Evolutionary conservation across 2,113 vertebrate genomes (phyloP).

Genomic region (Rhinoptilus africanus): DNA sequence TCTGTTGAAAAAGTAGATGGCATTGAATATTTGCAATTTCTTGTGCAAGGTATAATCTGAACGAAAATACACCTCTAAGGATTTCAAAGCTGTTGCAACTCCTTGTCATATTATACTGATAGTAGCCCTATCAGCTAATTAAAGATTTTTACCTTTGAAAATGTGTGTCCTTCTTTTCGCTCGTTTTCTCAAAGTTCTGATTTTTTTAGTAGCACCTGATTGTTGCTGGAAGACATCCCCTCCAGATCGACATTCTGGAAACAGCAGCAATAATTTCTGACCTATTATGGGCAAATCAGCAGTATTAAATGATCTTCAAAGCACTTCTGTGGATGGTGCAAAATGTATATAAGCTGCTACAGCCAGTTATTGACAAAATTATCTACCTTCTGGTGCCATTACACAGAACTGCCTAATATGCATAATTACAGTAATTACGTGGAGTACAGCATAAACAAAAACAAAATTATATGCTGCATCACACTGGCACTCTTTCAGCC

Average conservation of each 20-base stretch:
- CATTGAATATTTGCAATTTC: neutral
- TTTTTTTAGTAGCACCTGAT: neutral
- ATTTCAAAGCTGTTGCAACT: neutral
- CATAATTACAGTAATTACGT: constrained; percentile 62
- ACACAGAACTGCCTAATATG: constrained; percentile 54
- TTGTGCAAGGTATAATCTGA: neutral
- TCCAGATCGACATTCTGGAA: neutral
- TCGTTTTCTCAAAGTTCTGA: neutral
- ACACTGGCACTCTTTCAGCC: constrained; percentile 24
- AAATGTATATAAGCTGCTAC: constrained; percentile 30
- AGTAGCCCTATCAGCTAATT: neutral
- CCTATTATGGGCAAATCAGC: constrained; percentile 36
- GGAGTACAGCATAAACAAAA: constrained; percentile 55
- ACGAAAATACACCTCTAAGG: neutral
- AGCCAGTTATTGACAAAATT: constrained; percentile 50
- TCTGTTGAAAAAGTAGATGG: neutral
- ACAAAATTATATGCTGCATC: constrained; percentile 56
- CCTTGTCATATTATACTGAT: neutral
- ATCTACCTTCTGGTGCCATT: constrained; percentile 61
- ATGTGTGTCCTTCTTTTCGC: neutral
- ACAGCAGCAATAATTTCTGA: constrained; percentile 25
- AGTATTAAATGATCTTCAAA: constrained; percentile 43
- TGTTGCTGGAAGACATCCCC: neutral
- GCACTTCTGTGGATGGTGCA: constrained; percentile 21
- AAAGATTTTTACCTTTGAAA: neutral